phyloP scores from a whole-genome alignment of 2,888 invertebrate genomes.

The Drosophila falleni region DNA sequence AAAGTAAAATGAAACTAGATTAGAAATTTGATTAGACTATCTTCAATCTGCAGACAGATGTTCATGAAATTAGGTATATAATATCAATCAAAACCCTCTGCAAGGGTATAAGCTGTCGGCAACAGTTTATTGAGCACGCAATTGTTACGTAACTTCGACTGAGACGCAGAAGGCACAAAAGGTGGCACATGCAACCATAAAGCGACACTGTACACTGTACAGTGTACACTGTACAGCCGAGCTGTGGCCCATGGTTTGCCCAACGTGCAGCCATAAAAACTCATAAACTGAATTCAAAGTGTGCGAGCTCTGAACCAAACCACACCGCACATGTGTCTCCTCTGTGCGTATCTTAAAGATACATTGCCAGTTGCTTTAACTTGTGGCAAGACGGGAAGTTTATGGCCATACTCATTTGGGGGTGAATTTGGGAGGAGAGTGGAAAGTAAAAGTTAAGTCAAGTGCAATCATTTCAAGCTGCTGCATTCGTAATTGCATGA shows the following conservation, averaged over 20 bases:
- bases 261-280: slow-evolving; percentile 60
- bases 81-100: slow-evolving; percentile 1
- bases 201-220: slow-evolving; percentile 49
- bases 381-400: slow-evolving; percentile 44
- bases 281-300: slow-evolving; percentile 55
- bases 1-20: neutral
- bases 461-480: slow-evolving; percentile 76
- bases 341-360: slow-evolving; percentile 49
- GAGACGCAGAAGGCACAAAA: slow-evolving; percentile 24
- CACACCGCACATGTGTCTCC: slow-evolving; percentile 13
- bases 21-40: slow-evolving; percentile 1
- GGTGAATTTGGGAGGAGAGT: slow-evolving; percentile 3
- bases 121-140: slow-evolving; percentile 51
- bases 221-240: slow-evolving; percentile 41
- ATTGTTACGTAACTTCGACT: slow-evolving; percentile 43
- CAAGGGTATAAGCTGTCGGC: slow-evolving; percentile 20
- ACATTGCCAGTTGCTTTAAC: slow-evolving; percentile 54
- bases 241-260: slow-evolving; percentile 33
- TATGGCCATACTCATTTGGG: slow-evolving; percentile 42
- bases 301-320: slow-evolving; percentile 1
- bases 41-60: slow-evolving; percentile 4
- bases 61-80: slow-evolving; percentile 2
- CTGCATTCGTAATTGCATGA: slow-evolving; percentile 62
- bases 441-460: slow-evolving; percentile 46
- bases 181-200: slow-evolving; percentile 61